Evolutionary conservation across 2,797 vertebrate genomes (phyloP), one percentile per base, ranked within the genome.

Genomic region (Iguana delicatissima): DNA sequence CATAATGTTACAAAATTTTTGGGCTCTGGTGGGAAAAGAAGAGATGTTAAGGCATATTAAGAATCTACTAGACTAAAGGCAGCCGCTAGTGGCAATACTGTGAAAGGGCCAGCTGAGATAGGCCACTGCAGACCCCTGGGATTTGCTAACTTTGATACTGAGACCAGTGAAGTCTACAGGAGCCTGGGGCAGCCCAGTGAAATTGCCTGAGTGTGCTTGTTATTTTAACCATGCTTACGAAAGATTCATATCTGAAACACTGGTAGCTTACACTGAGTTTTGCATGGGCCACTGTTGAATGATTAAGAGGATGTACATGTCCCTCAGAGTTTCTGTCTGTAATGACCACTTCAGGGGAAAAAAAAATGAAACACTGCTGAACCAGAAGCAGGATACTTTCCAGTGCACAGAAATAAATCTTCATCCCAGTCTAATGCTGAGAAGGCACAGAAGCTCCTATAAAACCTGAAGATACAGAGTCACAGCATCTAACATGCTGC

Each of bases 201-300:
- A 38, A 84, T 84, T 87, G 32, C 77, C 89, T 69, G 62, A 50
- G 0, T 4, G 20, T 38, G 12, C 0, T 0, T 0, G 0, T 77
- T 0, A 29, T 46, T 8, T 10, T 20, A 46, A 77, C 0, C 0
- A 74, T 5, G 0, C 1, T 69, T 89, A 79, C 0, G 0, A 0
- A 64, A 84, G 59, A 1, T 0, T 16, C 13, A 14, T 1, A 0
- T 2, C 67, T 35, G 82, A 79, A 46, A 62, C 6, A 81, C 80
- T 80, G 90, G n/a, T 3, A 5, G 55, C 0, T 24, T 6, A n/a
- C 14, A 80, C 50, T 55, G 64, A 57, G 29, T 29, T 26, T 81
- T 7, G n/a, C 8, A 16, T 62, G 73, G 64, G n/a, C 72, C 72
- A 50, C 50, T 69, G 84, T 81, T n/a, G 10, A 80, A 62, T 38